Percentiles rank a stretch among this genome's conserved stretches.
Conservation (phyloP, 2,113 vertebrate species). For the Machaerirhynchus nigripectus region DNA sequence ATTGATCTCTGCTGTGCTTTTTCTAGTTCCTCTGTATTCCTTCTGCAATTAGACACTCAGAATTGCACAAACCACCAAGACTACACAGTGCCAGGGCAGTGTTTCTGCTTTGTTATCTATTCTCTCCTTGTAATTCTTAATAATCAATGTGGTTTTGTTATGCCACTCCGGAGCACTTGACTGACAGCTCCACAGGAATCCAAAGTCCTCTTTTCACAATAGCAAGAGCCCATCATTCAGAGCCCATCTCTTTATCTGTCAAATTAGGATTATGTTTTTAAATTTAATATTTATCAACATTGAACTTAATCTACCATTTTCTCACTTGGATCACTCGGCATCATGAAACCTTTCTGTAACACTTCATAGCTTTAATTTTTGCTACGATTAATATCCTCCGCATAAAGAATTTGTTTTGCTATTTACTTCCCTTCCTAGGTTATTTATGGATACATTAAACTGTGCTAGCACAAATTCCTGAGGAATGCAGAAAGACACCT, state of each 20-base stretch:
- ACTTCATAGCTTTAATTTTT: background rate
- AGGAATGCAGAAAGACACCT: background rate
- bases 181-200: background rate
- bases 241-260: background rate
- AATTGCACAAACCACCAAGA: background rate
- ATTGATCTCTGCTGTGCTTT: background rate
- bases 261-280: background rate
- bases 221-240: background rate
- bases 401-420: background rate
- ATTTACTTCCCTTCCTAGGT: background rate
- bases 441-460: background rate
- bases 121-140: background rate
- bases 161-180: background rate
- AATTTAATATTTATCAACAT: background rate
- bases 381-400: background rate
- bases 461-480: background rate
- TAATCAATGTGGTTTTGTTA: background rate
- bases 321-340: background rate
- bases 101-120: background rate
- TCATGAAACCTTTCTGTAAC: background rate
- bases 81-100: background rate
- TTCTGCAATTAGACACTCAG: background rate
- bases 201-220: background rate
- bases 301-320: background rate
- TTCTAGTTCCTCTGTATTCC: background rate